Conservation (phyloP, 2,888 invertebrate genomes). For the Trisateles emortualis region DNA sequence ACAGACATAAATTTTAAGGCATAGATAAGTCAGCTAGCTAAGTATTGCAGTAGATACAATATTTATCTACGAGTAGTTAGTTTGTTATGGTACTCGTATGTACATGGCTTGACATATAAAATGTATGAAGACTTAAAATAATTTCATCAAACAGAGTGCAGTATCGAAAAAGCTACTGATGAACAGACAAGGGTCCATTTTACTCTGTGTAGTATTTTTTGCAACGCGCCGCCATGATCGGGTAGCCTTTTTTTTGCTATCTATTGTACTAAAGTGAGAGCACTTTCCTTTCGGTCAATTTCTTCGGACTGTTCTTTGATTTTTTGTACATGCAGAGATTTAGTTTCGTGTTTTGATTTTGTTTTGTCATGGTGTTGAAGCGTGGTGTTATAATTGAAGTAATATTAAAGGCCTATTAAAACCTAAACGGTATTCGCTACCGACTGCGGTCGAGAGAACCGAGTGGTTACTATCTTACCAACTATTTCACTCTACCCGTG, state of each 20-base stretch:
- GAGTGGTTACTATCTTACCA: no score
- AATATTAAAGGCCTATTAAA: not conserved
- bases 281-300: conserved; percentile 72
- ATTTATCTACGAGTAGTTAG: no score
- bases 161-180: not conserved
- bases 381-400: conserved; percentile 4
- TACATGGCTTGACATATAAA: no score
- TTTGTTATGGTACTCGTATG: no score
- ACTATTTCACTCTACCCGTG: no score
- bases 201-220: conserved; percentile 23
- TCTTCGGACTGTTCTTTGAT: conserved; percentile 56
- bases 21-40: no score
- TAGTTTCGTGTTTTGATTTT: conserved; percentile 33
- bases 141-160: not conserved
- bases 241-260: conserved; percentile 46
- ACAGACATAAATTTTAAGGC: no score
- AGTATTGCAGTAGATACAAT: no score
- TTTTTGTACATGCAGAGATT: conserved; percentile 49
- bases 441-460: no score
- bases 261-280: conserved; percentile 61
- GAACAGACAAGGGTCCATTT: conserved; percentile 5
- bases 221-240: not conserved
- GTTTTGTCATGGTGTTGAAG: conserved; percentile 34
- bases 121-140: no score
- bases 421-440: no score